Evolutionary conservation across 2,113 vertebrate genomes (phyloP).

Genomic region (Chloroceryle aenea): DNA sequence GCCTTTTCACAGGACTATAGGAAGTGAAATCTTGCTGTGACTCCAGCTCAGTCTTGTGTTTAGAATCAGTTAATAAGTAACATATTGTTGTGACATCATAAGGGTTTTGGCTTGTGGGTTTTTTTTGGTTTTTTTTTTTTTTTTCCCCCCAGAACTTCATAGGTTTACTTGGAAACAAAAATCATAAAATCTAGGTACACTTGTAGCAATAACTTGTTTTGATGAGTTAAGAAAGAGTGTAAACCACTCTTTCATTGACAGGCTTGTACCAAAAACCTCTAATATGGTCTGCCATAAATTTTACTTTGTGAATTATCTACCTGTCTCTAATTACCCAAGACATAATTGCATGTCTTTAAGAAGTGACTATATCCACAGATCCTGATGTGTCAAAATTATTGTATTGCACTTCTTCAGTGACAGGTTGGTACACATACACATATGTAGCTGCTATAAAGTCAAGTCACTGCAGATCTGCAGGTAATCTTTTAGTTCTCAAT

Average conservation of each 20-base stretch:
- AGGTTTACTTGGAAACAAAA: neutral
- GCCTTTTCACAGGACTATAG: neutral
- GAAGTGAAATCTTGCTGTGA: conserved; percentile 40
- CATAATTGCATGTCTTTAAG: neutral
- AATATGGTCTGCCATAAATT: neutral
- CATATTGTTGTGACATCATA: conserved; percentile 18
- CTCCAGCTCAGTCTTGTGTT: conserved; percentile 24
- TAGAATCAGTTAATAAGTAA: conserved; percentile 80
- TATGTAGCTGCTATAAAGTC: neutral
- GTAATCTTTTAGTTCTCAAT: neutral
- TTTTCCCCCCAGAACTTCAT: neutral
- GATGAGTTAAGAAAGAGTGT: neutral
- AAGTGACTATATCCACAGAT: neutral
- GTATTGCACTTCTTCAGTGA: neutral
- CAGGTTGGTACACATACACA: accelerated
- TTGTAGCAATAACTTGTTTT: neutral
- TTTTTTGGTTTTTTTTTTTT: neutral
- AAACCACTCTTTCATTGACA: no score
- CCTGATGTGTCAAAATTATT: neutral
- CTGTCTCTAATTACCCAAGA: neutral
- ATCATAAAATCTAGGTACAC: neutral
- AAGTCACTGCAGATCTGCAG: neutral
- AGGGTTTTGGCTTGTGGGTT: neutral
- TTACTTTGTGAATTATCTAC: neutral
- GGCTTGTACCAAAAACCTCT: neutral